A percentile compares a stretch with the other conserved stretches of the same genome.
Evolutionary conservation across 2,797 vertebrate species (phyloP).

Genomic region (Hypotaenidia okinawae): DNA sequence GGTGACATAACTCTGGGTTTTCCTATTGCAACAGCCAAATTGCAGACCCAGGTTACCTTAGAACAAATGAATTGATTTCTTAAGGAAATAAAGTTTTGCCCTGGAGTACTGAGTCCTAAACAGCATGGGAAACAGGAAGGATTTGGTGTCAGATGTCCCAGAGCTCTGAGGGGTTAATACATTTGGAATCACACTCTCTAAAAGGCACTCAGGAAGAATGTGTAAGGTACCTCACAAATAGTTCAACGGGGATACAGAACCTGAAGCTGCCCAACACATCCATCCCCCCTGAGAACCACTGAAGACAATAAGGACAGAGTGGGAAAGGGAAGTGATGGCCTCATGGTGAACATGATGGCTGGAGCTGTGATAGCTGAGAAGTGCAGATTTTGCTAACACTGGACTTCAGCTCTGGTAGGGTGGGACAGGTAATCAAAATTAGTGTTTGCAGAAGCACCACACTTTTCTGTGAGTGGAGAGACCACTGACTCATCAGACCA

Average conservation of each 20-base stretch:
- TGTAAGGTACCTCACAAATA: neutral
- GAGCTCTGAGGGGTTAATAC: neutral
- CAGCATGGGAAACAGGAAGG: neutral
- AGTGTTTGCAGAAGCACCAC: neutral
- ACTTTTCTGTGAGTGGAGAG: neutral
- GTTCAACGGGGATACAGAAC: neutral
- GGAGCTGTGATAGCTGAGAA: neutral
- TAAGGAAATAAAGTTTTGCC: neutral
- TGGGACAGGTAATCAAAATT: neutral
- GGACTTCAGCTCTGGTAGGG: neutral
- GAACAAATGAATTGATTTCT: neutral
- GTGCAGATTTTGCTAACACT: neutral
- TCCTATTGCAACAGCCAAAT: neutral
- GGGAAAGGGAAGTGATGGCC: rapidly evolving
- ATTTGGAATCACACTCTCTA: neutral
- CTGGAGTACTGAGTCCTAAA: neutral
- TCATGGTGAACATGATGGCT: rapidly evolving
- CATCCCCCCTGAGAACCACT: rapidly evolving
- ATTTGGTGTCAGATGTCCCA: neutral
- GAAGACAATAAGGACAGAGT: neutral
- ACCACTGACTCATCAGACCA: neutral
- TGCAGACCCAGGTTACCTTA: neutral
- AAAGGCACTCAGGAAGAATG: neutral
- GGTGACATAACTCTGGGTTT: neutral
- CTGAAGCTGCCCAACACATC: neutral